A percentile compares a stretch with the other conserved stretches of the same genome.
Conservation (phyloP, 2,888 invertebrate species). For the Oxytorus armatus region DNA sequence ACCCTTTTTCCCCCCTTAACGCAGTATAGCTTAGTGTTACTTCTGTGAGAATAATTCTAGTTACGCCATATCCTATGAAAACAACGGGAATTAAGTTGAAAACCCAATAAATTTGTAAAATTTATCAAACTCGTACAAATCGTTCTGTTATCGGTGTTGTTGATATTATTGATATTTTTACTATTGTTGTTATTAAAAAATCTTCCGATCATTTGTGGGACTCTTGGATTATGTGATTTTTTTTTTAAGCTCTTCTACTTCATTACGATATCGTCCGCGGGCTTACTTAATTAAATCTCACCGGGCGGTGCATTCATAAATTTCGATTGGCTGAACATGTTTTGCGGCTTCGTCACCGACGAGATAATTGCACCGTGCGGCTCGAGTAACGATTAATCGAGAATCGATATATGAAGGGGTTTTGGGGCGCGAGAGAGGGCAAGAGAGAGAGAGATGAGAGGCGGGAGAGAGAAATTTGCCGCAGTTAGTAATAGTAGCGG, state of each 20-base stretch:
- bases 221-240: not conserved
- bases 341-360: slow-evolving; percentile 59
- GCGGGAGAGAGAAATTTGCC: slow-evolving; percentile 34
- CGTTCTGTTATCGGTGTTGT: too few species aligned
- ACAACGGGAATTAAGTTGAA: too few species aligned
- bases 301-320: slow-evolving; percentile 41
- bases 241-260: not conserved
- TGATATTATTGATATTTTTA: too few species aligned
- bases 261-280: slow-evolving; percentile 4
- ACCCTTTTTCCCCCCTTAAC: too few species aligned
- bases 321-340: slow-evolving; percentile 46
- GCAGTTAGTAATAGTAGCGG: slow-evolving; percentile 37
- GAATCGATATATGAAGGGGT: slow-evolving; percentile 65
- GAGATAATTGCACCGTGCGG: slow-evolving; percentile 65
- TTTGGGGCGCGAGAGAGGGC: slow-evolving; percentile 10
- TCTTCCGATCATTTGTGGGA: not conserved
- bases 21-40: too few species aligned
- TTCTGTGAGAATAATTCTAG: too few species aligned
- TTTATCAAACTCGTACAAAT: too few species aligned
- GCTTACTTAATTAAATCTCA: slow-evolving; percentile 47
- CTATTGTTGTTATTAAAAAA: not conserved
- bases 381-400: slow-evolving; percentile 71
- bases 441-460: slow-evolving; percentile 30
- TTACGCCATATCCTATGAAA: too few species aligned
- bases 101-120: too few species aligned